Conservation (phyloP, 2,888 invertebrate genomes). For the Cybosia mesomella region DNA sequence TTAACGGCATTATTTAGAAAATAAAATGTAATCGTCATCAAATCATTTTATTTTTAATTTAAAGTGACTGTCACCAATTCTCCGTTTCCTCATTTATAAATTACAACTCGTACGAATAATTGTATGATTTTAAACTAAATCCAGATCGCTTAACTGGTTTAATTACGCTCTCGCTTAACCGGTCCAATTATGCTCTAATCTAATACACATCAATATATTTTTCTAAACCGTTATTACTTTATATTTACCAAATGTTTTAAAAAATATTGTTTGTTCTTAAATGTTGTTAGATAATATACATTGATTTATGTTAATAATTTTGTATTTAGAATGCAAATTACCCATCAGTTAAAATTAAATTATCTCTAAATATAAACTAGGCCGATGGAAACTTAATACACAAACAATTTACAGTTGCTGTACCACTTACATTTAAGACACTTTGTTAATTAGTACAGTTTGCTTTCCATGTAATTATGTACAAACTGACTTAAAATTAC, state of each 20-base stretch:
- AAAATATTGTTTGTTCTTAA: not conserved
- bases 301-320: not conserved
- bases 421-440: constrained; percentile 26
- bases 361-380: constrained; percentile 25
- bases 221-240: constrained; percentile 1
- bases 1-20: no score
- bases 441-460: not conserved
- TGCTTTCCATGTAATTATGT: not conserved
- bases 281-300: not conserved
- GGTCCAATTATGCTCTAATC: not conserved
- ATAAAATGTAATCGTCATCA: no score
- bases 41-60: constrained; percentile 9
- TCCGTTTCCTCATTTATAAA: constrained; percentile 9
- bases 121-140: not conserved
- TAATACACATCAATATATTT: not conserved
- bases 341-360: constrained; percentile 11
- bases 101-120: not conserved
- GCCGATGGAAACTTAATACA: constrained; percentile 28
- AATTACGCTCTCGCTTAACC: constrained; percentile 1
- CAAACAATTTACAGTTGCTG: constrained; percentile 19
- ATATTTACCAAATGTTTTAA: not conserved
- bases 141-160: constrained; percentile 3
- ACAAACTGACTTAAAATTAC: constrained; percentile 1
- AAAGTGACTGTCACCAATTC: not conserved
- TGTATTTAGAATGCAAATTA: not conserved